phyloP scores from a whole-genome alignment of 2,888 invertebrate genomes.

The Camponotus fellah region DNA sequence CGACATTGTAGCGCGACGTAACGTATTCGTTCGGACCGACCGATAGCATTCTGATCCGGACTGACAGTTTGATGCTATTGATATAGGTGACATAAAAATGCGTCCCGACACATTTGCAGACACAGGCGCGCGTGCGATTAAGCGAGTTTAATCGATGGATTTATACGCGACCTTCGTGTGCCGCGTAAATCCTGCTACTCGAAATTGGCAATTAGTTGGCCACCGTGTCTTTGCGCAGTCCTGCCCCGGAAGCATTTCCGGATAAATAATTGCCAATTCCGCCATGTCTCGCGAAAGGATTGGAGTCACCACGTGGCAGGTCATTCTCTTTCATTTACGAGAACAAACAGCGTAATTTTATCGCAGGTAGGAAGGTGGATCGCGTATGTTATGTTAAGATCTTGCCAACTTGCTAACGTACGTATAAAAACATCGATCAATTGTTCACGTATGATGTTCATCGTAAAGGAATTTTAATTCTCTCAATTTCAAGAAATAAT shows the following conservation, averaged over 20 bases:
- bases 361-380: not conserved
- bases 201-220: slow-evolving; percentile 78
- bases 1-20: slow-evolving; percentile 5
- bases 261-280: slow-evolving; percentile 81
- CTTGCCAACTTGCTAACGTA: not conserved
- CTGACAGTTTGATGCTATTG: slow-evolving; percentile 33
- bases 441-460: not conserved
- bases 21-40: not conserved
- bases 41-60: slow-evolving; percentile 31
- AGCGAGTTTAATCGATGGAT: slow-evolving; percentile 41
- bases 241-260: slow-evolving; percentile 63
- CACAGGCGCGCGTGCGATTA: slow-evolving; percentile 33
- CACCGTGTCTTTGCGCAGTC: slow-evolving; percentile 69
- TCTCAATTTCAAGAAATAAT: not conserved
- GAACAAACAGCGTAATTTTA: slow-evolving; percentile 33
- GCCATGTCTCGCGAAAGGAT: slow-evolving; percentile 64
- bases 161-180: slow-evolving; percentile 63
- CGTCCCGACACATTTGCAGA: not conserved
- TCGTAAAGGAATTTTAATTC: not conserved
- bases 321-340: slow-evolving; percentile 73
- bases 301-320: slow-evolving; percentile 67
- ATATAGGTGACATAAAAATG: slow-evolving; percentile 24
- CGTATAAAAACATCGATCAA: not conserved
- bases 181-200: slow-evolving; percentile 45
- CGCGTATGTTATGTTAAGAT: slow-evolving; percentile 22